These are phyloP conservation scores for Enteromius paludinosus DNA, from an alignment of 2,797 vertebrate species.

Conservation along the genomic window DNA sequence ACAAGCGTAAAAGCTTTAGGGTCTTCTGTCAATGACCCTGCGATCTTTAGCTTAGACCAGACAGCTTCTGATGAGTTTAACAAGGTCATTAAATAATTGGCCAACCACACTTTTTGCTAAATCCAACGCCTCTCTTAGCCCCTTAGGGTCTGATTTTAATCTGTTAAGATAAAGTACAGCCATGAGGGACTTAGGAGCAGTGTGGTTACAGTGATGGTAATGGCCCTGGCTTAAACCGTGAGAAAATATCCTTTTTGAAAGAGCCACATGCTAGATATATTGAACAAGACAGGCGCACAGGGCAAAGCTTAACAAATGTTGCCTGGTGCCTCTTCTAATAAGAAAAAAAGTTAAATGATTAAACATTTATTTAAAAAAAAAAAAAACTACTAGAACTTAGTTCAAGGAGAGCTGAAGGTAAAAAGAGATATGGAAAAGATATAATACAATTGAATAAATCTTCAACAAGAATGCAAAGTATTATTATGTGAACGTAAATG, in stretches of 20 bases:
- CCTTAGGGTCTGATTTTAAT: slow-evolving; percentile 31
- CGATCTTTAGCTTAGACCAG: slow-evolving; percentile 20
- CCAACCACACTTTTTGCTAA: slow-evolving; percentile 17
- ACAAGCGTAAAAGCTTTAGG: slow-evolving; percentile 16
- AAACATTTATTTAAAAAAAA: slow-evolving; percentile 8
- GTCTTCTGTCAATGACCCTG: slow-evolving; percentile 19
- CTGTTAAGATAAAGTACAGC: slow-evolving; percentile 25
- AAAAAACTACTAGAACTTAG: not conserved
- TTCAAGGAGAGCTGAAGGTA: slow-evolving; percentile 1
- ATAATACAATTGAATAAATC: not conserved
- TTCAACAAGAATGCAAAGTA: not conserved
- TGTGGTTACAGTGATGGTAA: slow-evolving; percentile 3
- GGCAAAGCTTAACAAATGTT: slow-evolving; percentile 26
- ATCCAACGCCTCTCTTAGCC: not conserved
- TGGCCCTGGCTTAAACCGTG: not conserved
- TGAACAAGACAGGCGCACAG: slow-evolving; percentile 19
- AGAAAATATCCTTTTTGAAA: slow-evolving; percentile 40
- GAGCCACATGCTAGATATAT: slow-evolving; percentile 27
- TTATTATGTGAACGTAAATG: not conserved
- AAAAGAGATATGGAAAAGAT: too few species aligned
- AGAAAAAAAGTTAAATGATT: not conserved
- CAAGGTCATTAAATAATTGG: slow-evolving; percentile 45
- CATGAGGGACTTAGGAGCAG: slow-evolving; percentile 14
- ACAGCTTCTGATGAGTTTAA: slow-evolving; percentile 37
- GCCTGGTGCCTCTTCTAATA: slow-evolving; percentile 37